Percentiles rank a stretch among this genome's conserved stretches.
phyloP scores from a whole-genome alignment of 2,888 invertebrate species.

The Lasius fuliginosus region DNA sequence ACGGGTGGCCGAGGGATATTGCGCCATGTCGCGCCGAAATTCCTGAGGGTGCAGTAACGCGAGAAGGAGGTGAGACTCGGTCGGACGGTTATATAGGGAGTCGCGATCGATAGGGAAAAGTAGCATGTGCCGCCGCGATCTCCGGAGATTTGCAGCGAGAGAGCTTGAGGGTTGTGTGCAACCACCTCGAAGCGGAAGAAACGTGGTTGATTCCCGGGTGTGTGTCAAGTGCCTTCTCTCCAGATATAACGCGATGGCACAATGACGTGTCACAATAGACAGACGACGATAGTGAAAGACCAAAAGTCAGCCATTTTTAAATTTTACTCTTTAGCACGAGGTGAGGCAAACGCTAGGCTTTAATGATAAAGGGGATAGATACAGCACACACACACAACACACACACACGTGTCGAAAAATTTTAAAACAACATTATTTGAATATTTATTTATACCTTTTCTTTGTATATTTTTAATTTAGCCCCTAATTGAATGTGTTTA shows the following conservation, averaged over 20 bases:
- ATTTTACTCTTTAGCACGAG: constrained; percentile 13
- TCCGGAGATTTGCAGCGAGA: constrained; percentile 61
- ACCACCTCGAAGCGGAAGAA: constrained; percentile 19
- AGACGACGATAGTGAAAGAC: background rate
- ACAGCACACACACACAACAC: too few relatives aligned
- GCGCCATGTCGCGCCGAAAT: constrained; percentile 58
- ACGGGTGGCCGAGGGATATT: constrained; percentile 47
- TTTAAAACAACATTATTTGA: background rate
- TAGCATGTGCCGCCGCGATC: constrained; percentile 57
- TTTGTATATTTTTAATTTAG: constrained; percentile 1
- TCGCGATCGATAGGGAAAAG: constrained; percentile 67
- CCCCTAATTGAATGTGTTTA: background rate
- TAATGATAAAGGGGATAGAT: background rate
- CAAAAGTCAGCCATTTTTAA: constrained; percentile 33
- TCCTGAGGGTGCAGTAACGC: constrained; percentile 61
- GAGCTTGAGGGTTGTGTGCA: constrained; percentile 35
- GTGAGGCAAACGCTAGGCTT: background rate
- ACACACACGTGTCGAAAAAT: background rate
- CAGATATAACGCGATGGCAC: constrained; percentile 17
- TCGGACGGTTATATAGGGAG: constrained; percentile 24
- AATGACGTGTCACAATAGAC: constrained; percentile 29
- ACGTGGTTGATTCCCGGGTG: constrained; percentile 1
- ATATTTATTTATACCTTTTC: background rate
- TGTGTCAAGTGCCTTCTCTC: constrained; percentile 35
- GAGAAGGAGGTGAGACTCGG: constrained; percentile 47